Conservation (phyloP, 2,888 invertebrate genomes). For the Pachycephus smyrnensis region DNA sequence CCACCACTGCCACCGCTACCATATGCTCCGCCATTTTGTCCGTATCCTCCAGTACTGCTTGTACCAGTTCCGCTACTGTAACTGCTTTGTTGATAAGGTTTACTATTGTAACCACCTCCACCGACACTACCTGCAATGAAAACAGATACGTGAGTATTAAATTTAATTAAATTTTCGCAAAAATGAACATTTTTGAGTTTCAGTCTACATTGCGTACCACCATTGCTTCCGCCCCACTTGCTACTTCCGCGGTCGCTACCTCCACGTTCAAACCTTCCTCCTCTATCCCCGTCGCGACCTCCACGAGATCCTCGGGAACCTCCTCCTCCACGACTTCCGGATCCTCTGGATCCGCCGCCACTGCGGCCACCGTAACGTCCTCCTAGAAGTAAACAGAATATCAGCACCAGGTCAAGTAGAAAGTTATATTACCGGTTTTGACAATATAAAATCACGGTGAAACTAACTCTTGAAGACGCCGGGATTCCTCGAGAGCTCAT, state of each 20-base stretch:
- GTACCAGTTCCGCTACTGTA: conserved; percentile 47
- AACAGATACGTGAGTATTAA: neutral
- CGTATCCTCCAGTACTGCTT: conserved; percentile 25
- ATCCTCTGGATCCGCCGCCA: conserved; percentile 40
- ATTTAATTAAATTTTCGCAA: neutral
- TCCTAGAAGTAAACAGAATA: conserved; percentile 37
- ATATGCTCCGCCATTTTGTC: conserved; percentile 19
- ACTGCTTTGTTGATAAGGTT: conserved; percentile 54
- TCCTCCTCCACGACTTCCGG: conserved; percentile 36
- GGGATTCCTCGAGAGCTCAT: conserved; percentile 75
- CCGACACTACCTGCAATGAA: neutral
- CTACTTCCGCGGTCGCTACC: conserved; percentile 45
- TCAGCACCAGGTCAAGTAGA: neutral
- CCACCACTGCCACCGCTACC: conserved; percentile 20
- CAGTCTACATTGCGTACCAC: conserved; percentile 35
- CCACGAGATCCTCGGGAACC: conserved; percentile 46
- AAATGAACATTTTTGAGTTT: neutral
- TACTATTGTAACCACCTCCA: conserved; percentile 46
- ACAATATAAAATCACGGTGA: neutral
- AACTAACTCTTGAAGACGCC: conserved; percentile 58
- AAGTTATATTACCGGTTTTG: neutral
- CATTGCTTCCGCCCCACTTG: conserved; percentile 52
- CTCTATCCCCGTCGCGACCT: conserved; percentile 50
- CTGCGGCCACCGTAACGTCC: conserved; percentile 58
- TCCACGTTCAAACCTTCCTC: conserved; percentile 50